Base-by-base conservation (phyloP, 2,797 vertebrate species). In the Rhinophrynus dorsalis region DNA sequence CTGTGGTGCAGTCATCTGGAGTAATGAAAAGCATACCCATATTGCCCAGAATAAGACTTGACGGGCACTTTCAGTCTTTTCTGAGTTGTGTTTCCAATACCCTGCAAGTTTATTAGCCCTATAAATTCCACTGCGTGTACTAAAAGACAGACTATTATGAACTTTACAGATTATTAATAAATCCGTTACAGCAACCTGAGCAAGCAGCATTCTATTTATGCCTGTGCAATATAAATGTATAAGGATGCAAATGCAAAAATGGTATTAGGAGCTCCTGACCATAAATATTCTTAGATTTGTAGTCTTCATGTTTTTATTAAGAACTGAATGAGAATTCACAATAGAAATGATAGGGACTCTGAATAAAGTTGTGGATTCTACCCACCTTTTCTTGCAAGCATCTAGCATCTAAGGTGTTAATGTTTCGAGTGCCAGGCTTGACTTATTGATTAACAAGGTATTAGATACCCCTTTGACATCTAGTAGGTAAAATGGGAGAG, bases 51-150 rank as follows among this genome's bases (percentile, higher is more conserved):
- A 38, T 51, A 50, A 51, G 40, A 51, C 60, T 65, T n/a, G n/a
- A n/a, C 50, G 38, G 60, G 42, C 58, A 51, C 40, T 48, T 33
- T 30, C 35, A 44, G 55, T 50, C 61, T 17, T 35, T 42, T 52
- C 45, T 73, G 69, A 73, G 55, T 73, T 73, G 69, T 73, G 69
- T 66, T 66, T 66, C 35, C 54, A 73, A 73, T 73, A 73, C 54
- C 47, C 35, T 38, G 54, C 37, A 44, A 62, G 42, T 30, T 24
- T 59, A 73, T 73, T 73, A 66, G 45, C 30, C 52, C 48, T 33
- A 66, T 73, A 73, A 73, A 73, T 73, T 59, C 62, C 62, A 58
- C 61, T 26, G 33, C 60, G 62, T 73, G 55, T 66, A 73, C 62
- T 73, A 66, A 73, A 66, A 66, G 69, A 52, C 69, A 73, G 45